Base-by-base conservation (phyloP, 2,797 vertebrate genomes). In the Delichon dasypus region DNA sequence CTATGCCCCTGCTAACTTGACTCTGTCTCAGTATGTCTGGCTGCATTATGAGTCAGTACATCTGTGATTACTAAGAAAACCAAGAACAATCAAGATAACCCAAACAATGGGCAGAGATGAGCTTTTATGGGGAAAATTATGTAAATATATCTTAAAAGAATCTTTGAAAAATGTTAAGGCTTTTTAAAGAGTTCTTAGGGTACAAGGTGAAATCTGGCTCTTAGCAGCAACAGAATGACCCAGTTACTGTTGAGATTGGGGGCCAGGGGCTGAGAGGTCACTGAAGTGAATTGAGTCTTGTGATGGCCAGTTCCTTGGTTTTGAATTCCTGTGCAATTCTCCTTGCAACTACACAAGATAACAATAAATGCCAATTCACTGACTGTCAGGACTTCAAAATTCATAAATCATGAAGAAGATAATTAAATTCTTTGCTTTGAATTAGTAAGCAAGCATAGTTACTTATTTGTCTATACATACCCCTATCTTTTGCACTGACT, bases 401-500 rank as follows among this genome's bases (percentile, higher is more conserved):
- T 54, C 34, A 62, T 68, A 26, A n/a, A 16, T 12, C 3, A 4
- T 61, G 30, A 58, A 38, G 29, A 30, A 88, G 13, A 16, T 50
- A 72, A 30, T 16, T 9, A 0, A 18, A 15, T 55, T 32, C 55
- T 50, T 68, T 55, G 8, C 18, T 82, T 80, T 78, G 30, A 72
- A 53, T 72, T 80, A 82, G 21, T 40, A 60, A 88, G 19, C 16
- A 88, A 72, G 16, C 19, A 13, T 54, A 68, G 51, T 53, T 48
- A 23, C 2, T 0, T 47, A 38, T 72, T 68, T 44, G 34, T 42
- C n/a, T 53, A 67, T 54, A 97, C 98, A 97, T 98, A 99, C 99
- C 99, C 99, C 98, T 15, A 99, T 99, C 97, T 99, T 99, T n/a
- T 99, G 99, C 82, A 99, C 72, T 3, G 99, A 99, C 85, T 98